Base-by-base conservation (phyloP, 2,113 vertebrate genomes). In the Ia io region DNA sequence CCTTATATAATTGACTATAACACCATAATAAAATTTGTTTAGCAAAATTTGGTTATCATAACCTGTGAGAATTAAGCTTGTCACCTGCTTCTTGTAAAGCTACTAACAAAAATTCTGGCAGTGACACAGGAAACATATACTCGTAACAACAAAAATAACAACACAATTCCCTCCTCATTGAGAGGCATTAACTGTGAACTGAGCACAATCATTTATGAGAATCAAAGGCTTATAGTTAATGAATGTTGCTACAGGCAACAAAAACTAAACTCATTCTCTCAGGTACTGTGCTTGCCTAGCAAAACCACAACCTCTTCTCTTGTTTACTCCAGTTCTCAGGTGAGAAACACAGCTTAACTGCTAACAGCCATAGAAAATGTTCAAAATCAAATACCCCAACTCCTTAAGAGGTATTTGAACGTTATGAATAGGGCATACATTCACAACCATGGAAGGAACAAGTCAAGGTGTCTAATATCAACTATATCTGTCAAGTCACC, bases 161-260 rank as follows among this genome's bases (percentile, higher is more conserved):
- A 25, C 49, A 80, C 40, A 49, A 90, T 67, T 70, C 42, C 70
- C 71, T 44, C 14, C 44, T 63, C 20, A 32, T 16, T n/a, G 35
- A 23, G 13, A 94, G 18, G 17, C 13, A 42, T 79, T 73, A 53
- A 71, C 67, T 83, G 25, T 73, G 42, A 76, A 35, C 32, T 92
- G 37, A 94, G 70, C 32, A 65, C 10, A 71, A 42, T 71, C 78
- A 93, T 25, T 95, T 91, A 84, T 30, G 12, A 88, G 78, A 90
- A 88, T 42, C 51, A 84, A 73, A 93, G 16, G 42, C 51, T 82
- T 77, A 32, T 30, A 42, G 9, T 85, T 87, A 71, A 92, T 76
- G 35, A 93, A 92, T 56, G 35, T 89, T 78, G 20, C 35, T 47
- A 47, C 2, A 92, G 30, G 35, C 49, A 63, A 84, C 37, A 78